A percentile compares a stretch with the other conserved stretches of the same genome.
Conservation (phyloP, 1,140 invertebrate genomes). For the Metopolophium dirhodum region DNA sequence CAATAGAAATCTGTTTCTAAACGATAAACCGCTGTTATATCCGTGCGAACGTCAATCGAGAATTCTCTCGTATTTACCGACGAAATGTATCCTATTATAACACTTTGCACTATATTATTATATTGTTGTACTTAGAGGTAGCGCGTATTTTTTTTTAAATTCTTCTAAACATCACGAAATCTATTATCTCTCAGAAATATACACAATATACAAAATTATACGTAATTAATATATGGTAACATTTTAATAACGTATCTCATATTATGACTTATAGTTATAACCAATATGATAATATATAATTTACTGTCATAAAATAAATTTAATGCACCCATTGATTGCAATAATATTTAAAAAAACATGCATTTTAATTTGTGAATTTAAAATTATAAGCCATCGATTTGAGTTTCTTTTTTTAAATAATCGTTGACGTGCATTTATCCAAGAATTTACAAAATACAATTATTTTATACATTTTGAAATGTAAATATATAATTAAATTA, state of each 20-base stretch:
- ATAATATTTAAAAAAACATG: background rate
- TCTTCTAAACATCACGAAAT: background rate
- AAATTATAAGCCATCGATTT: background rate
- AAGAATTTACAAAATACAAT: background rate
- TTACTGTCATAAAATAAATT: background rate
- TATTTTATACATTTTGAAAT: background rate
- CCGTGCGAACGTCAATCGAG: background rate
- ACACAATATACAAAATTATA: background rate
- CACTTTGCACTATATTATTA: background rate
- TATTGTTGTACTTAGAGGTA: background rate
- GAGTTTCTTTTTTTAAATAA: background rate
- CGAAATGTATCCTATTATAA: background rate
- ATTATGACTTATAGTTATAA: background rate
- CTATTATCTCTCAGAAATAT: background rate
- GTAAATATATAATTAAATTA: background rate
- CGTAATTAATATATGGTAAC: background rate
- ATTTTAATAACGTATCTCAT: background rate
- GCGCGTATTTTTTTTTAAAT: background rate
- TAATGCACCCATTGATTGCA: background rate
- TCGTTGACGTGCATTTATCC: background rate
- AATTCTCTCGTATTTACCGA: background rate
- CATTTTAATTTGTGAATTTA: background rate
- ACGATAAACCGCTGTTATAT: background rate
- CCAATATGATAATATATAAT: background rate
- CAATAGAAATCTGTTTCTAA: background rate